These are phyloP conservation scores for Lepus europaeus DNA, from an alignment of 2,113 vertebrate species.

Conservation along the genomic window DNA sequence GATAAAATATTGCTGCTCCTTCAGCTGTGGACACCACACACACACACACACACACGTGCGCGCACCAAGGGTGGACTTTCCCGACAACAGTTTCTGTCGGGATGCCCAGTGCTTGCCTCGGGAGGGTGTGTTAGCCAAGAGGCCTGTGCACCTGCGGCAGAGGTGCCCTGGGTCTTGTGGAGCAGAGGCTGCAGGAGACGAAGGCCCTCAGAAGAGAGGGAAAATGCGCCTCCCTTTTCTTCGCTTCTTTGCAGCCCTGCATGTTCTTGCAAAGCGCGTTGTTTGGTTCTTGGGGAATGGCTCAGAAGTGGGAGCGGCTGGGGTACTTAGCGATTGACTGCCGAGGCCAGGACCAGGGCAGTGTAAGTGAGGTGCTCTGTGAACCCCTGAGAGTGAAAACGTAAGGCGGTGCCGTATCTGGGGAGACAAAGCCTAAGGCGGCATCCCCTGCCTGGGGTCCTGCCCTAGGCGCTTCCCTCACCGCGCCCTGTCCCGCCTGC, in stretches of 20 bases:
- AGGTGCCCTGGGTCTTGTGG: not conserved
- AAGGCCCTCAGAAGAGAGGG: no score
- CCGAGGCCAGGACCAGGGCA: not conserved
- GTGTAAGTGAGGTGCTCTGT: accelerated
- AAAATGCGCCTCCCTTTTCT: not conserved
- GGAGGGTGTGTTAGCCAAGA: not conserved
- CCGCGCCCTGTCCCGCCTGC: not conserved
- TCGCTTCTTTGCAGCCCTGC: not conserved
- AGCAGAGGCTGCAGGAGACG: no score
- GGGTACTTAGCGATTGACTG: not conserved
- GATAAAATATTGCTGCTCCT: not conserved
- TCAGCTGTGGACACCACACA: not conserved
- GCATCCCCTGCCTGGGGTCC: accelerated
- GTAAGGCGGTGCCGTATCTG: not conserved
- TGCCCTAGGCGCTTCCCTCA: accelerated
- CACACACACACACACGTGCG: no score
- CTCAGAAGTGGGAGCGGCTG: not conserved
- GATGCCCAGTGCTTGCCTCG: not conserved
- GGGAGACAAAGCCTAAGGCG: not conserved
- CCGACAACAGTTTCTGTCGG: not conserved
- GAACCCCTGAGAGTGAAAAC: not conserved
- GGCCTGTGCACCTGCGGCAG: not conserved
- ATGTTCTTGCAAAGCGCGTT: not conserved
- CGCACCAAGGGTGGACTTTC: no score
- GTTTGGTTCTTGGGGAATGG: not conserved